A percentile compares a stretch with the other conserved stretches of the same genome.
Conservation (phyloP, 2,888 invertebrate species). For the Mesorhabditis belari region DNA sequence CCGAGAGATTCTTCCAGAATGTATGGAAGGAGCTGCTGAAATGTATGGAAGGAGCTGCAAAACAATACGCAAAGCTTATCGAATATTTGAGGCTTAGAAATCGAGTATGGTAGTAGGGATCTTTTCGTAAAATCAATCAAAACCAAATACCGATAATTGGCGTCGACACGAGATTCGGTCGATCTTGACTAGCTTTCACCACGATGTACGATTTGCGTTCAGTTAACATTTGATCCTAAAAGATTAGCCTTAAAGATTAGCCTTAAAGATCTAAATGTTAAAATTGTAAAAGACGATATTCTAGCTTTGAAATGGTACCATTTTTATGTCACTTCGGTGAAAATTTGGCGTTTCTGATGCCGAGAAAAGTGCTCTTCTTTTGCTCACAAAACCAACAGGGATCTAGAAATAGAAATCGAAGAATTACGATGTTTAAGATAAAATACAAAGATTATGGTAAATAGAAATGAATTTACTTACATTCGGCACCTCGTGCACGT, state of each 20-base stretch:
- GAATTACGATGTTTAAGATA: background rate
- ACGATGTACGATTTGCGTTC: background rate
- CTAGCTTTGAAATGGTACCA: background rate
- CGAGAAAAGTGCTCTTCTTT: background rate
- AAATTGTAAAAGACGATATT: background rate
- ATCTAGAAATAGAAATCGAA: background rate
- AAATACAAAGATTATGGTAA: background rate
- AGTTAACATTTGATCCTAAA: too few species aligned
- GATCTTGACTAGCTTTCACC: background rate
- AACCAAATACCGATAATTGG: too few species aligned
- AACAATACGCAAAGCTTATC: too few species aligned
- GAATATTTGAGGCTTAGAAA: too few species aligned
- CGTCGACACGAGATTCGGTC: background rate
- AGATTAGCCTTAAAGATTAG: too few species aligned
- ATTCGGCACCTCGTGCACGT: background rate
- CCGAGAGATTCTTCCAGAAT: too few species aligned
- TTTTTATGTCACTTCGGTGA: too few species aligned
- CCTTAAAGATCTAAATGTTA: background rate
- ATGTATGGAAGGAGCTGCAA: too few species aligned
- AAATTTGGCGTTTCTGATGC: too few species aligned
- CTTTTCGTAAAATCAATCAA: too few species aligned
- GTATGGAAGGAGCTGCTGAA: too few species aligned
- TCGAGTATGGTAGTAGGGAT: too few species aligned
- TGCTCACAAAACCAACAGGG: background rate
- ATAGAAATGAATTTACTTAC: background rate